A percentile compares a stretch with the other conserved stretches of the same genome.
Conservation (phyloP, 2,113 vertebrate genomes). For the Heloderma charlesbogerti region DNA sequence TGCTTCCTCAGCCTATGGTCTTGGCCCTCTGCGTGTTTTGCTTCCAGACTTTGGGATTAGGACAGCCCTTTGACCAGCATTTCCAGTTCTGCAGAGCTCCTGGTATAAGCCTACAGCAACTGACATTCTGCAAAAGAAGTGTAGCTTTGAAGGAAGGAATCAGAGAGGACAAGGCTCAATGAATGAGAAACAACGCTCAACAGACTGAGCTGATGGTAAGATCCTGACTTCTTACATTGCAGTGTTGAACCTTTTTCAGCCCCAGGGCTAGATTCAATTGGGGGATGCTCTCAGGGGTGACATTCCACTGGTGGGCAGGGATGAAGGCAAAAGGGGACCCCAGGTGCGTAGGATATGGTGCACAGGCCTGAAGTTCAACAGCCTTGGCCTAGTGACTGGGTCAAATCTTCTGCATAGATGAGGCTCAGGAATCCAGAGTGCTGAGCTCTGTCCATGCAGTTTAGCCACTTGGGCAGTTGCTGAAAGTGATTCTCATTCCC, state of each 20-base stretch:
- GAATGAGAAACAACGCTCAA: neutral
- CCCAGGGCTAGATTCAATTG: too few species aligned
- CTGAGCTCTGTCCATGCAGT: conserved; percentile 39
- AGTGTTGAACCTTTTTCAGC: neutral
- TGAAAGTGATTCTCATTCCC: conserved; percentile 46
- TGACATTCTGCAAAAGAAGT: neutral
- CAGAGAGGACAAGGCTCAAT: neutral
- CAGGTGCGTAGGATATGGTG: neutral
- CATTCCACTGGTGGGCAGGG: too few species aligned
- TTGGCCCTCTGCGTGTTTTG: neutral
- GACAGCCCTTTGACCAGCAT: neutral
- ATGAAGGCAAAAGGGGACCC: too few species aligned
- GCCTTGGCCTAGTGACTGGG: neutral
- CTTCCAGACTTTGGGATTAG: neutral
- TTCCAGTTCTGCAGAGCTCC: neutral
- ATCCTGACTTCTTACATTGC: neutral
- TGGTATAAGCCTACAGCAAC: neutral
- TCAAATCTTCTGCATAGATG: conserved; percentile 34
- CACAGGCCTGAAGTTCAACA: neutral
- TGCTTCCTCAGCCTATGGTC: neutral
- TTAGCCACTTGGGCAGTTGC: conserved; percentile 41
- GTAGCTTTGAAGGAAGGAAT: neutral
- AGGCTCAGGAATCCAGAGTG: conserved; percentile 29
- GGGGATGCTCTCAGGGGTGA: too few species aligned
- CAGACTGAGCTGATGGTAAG: neutral